Evolutionary conservation across 53 echinoderm and acorn worm species (phyloP), one percentile per base, ranked within the genome.

Genomic region (Pentamera pediparva): DNA sequence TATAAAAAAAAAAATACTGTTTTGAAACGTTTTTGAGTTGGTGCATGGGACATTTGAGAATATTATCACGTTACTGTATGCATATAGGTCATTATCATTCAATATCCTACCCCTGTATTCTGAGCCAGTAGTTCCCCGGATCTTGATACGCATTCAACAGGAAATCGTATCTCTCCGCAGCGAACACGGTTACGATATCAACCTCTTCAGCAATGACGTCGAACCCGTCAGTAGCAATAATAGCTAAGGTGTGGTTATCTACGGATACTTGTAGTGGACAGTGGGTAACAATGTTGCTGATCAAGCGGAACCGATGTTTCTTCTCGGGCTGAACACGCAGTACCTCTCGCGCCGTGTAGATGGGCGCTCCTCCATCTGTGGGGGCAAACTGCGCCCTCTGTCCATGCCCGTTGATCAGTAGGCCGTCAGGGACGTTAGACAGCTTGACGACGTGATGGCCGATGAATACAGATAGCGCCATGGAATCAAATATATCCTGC

Each of bases 281-380:
- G 37, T 91, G 85, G 35, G 92, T 98, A 37, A 98, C 89, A 4
- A 87, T 91, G 65, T 98, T 98, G 43, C 89, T 98, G 81, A 89
- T 86, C 20, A 86, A 48, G 19, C 98, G 88, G 38, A 98, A 89
- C 11, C 91, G 31, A 25, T 89, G 85, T 12, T 85, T 79, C 36
- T 29, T 69, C 10, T 85, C 88, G 31, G 65, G 70, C 19, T 2
- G 41, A 53, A 75, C 75, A 15, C 57, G 75, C 24, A 82, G 32
- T 18, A 41, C 29, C 30, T 67, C 67, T 21, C 67, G 45, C 1
- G 67, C 39, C 26, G 67, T 67, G 24, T 39, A 67, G 2, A 41
- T 18, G 18, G 41, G 39, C 47, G 80, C 37, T 22, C 57, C 38
- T 11, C 32, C 29, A 4, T 62, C 21, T 0, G 70, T 55, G 32